Conservation (phyloP, 35 echinoderm and acorn worm species). For the Ophiothrix spiculata region DNA sequence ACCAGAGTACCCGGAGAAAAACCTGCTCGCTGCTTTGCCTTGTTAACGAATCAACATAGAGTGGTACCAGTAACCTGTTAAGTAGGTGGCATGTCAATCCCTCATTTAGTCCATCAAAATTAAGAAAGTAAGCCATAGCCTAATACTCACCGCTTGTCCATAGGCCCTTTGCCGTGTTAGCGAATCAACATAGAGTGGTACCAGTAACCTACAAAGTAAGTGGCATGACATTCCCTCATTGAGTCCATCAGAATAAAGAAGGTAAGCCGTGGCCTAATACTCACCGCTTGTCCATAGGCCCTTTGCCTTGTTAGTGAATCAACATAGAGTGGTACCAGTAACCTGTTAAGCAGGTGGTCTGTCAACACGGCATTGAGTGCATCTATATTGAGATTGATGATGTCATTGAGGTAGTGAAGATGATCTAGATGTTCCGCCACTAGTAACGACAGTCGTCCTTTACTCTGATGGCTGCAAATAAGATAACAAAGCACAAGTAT, state of each 20-base stretch:
- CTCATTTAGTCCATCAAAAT: no score
- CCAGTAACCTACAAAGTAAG: slow-evolving; percentile 69
- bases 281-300: slow-evolving; percentile 63
- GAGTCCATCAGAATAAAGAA: no score
- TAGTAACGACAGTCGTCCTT: slow-evolving; percentile 69
- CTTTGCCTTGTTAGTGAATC: slow-evolving; percentile 75
- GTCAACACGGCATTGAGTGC: slow-evolving; percentile 84
- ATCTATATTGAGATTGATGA: slow-evolving; percentile 76
- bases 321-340: slow-evolving; percentile 85
- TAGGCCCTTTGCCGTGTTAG: slow-evolving; percentile 64
- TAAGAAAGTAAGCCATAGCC: no score
- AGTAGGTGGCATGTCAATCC: no score
- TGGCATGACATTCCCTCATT: slow-evolving; percentile 89
- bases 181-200: slow-evolving; percentile 89
- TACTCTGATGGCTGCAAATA: slow-evolving; percentile 92
- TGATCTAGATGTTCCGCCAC: slow-evolving; percentile 94
- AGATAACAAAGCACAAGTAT: neutral
- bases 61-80: no score
- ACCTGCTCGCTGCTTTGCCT: no score
- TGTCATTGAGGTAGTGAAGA: slow-evolving; percentile 96
- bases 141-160: slow-evolving; percentile 69
- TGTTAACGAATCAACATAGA: no score
- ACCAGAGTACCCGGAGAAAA: no score
- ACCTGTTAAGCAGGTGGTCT: slow-evolving; percentile 82
- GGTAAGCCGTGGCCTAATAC: no score